Evolutionary conservation across 2,113 vertebrate species (phyloP).

Genomic region (Raja brachyura): DNA sequence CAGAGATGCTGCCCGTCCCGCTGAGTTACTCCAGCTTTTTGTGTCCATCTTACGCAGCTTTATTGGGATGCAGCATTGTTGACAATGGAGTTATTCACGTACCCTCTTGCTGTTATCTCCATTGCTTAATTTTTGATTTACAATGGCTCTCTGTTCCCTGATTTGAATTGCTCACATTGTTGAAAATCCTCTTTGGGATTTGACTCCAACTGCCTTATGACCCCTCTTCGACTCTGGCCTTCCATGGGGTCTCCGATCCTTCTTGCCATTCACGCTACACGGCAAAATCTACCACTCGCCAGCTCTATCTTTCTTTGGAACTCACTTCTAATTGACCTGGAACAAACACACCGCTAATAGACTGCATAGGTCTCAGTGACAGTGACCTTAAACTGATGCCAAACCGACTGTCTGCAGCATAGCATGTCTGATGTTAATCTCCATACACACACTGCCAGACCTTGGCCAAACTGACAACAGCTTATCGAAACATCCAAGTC

Average conservation of each 20-base stretch:
- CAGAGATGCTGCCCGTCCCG: no score
- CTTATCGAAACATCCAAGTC: background rate
- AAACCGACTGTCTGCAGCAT: background rate
- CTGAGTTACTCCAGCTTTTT: no score
- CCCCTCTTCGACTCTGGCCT: background rate
- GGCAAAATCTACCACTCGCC: background rate
- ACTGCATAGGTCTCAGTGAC: background rate
- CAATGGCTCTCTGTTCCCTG: background rate
- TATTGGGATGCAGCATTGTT: background rate
- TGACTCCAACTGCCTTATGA: background rate
- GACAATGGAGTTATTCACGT: background rate
- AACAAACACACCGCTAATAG: background rate
- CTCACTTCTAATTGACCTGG: no score
- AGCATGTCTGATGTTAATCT: slow-evolving; percentile 20
- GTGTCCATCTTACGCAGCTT: no score
- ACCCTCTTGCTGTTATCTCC: background rate
- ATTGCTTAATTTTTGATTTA: background rate
- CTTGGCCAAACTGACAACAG: slow-evolving; percentile 1
- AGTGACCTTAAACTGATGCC: slow-evolving; percentile 10
- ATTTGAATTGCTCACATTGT: background rate
- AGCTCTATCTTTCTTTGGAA: background rate
- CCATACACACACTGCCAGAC: background rate
- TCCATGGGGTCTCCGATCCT: background rate
- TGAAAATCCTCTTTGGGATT: no score
- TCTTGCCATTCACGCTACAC: background rate